Evolutionary conservation across 2,888 invertebrate genomes (phyloP), one percentile per base, ranked within the genome.

Genomic region (Stratiomys singularior): DNA sequence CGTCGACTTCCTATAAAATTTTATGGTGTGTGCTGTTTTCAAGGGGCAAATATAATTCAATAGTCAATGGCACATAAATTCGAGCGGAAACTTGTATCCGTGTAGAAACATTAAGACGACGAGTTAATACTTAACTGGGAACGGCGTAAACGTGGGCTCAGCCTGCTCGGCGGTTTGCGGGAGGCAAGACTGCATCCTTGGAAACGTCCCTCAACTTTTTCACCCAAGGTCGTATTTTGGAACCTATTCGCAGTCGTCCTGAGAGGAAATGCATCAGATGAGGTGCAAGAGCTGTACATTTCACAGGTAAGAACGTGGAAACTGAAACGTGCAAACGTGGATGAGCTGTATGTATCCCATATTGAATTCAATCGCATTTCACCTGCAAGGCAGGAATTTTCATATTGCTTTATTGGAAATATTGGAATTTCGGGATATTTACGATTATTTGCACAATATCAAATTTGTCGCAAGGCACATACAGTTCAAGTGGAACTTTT

Each of bases 331-430:
- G n/a, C 52, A 13, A 52, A n/a, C 52, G 3, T 9, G 15, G n/a
- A 18, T 18, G 2, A 4, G 15, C 52, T 18, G 3, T 9, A 4
- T 4, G 58, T 25, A 11, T 9, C 18, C 7, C 25, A 60, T 60
- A 60, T 60, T 60, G 58, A 4, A 25, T 23, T 23, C 58, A 60
- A 25, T 23, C 58, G 18, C 23, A 60, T 23, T 25, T 60, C 25
- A 3, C 58, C 58, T 60, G 3, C 58, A 60, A 60, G 58, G n/a
- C 11, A 25, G 25, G 18, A 60, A 11, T 60, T 60, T 60, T 60
- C 58, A 60, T 60, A 60, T 23, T 60, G 58, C n/a, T 60, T 23
- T 60, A 60, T 60, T 60, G 58, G 25, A 60, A 60, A 60, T 60
- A 60, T 60, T 60, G 9, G 25, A 60, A 60, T 60, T 25, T 60